phyloP scores from a whole-genome alignment of 2,797 vertebrate genomes.

The Vultur gryphus region DNA sequence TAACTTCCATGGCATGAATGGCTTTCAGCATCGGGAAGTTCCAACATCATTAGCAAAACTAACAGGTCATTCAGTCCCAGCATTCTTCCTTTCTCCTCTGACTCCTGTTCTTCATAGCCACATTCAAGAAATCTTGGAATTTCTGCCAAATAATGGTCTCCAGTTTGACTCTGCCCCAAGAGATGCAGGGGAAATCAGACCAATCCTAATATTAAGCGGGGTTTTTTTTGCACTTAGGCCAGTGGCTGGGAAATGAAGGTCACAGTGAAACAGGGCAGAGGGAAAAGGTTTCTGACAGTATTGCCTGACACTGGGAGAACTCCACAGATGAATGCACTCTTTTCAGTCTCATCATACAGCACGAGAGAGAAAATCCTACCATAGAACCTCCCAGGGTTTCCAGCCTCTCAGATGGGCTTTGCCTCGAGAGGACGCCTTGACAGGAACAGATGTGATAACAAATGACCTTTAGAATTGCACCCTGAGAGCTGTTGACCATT shows the following conservation, averaged over 20 bases:
- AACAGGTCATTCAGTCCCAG: neutral
- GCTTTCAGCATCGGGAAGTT: neutral
- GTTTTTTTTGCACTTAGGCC: neutral
- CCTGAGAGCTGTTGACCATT: constrained; percentile 19
- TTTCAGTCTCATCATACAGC: constrained; percentile 9
- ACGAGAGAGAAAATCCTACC: constrained; percentile 4
- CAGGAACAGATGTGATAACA: constrained; percentile 61
- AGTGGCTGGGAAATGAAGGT: neutral
- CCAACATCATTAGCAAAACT: neutral
- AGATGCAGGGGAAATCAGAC: neutral
- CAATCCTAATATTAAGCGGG: neutral
- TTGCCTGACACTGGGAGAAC: neutral
- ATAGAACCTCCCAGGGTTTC: neutral
- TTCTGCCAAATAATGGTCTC: neutral
- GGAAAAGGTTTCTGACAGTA: neutral
- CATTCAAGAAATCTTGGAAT: neutral
- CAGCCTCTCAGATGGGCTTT: neutral
- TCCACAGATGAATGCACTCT: neutral
- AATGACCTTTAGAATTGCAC: constrained; percentile 51
- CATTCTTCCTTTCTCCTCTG: neutral
- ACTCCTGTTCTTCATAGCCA: neutral
- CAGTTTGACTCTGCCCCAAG: neutral
- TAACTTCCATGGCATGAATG: neutral
- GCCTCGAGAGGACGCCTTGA: constrained; percentile 5
- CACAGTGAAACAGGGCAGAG: neutral